Evolutionary conservation across 2,888 invertebrate species (phyloP).

Genomic region (Sisyra terminalis): DNA sequence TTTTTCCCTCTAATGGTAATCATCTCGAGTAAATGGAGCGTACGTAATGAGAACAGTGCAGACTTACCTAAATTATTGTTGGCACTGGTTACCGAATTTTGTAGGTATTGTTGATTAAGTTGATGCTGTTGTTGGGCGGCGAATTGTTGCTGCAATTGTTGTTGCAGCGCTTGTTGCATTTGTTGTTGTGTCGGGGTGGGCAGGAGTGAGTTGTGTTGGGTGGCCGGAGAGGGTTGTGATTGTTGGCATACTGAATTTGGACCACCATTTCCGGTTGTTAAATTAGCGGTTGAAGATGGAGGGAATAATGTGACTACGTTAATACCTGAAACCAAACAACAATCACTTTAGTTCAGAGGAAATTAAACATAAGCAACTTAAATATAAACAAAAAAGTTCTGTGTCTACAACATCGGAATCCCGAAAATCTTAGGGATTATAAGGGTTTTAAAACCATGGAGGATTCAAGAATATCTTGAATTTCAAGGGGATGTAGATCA

Average conservation of each 20-base stretch:
- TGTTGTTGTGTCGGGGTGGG: slow-evolving; percentile 24
- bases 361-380: too few relatives aligned
- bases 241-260: slow-evolving; percentile 21
- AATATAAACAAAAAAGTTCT: too few relatives aligned
- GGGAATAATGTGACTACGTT: slow-evolving; percentile 13
- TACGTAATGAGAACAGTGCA: background rate
- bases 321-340: slow-evolving; percentile 9
- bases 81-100: background rate
- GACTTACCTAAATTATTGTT: slow-evolving; percentile 2
- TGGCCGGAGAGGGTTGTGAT: slow-evolving; percentile 21
- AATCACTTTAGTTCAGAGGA: too few relatives aligned
- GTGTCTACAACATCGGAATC: too few relatives aligned
- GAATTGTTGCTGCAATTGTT: slow-evolving; percentile 40
- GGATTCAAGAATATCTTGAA: too few relatives aligned
- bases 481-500: too few relatives aligned
- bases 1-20: too few relatives aligned
- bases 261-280: slow-evolving; percentile 21
- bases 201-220: slow-evolving; percentile 22
- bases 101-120: slow-evolving; percentile 30
- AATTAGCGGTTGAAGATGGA: slow-evolving; percentile 29
- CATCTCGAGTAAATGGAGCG: too few relatives aligned
- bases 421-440: too few relatives aligned
- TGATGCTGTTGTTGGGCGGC: slow-evolving; percentile 22
- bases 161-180: slow-evolving; percentile 27
- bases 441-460: too few relatives aligned